Evolutionary conservation across 2,888 invertebrate species (phyloP).

Genomic region (Stomorhina lunata): DNA sequence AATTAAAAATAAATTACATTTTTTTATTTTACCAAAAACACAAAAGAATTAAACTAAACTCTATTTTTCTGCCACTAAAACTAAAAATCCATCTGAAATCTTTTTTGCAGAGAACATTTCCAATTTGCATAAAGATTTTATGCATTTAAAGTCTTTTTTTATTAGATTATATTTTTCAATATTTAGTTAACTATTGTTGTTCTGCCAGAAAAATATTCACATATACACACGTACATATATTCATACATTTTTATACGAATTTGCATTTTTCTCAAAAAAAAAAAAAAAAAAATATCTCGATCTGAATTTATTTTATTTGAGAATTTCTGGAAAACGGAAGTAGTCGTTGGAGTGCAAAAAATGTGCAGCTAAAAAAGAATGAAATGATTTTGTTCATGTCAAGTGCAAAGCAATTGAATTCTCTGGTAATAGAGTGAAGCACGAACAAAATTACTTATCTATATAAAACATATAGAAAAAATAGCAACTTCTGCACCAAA

Average conservation of each 20-base stretch:
- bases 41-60: not conserved
- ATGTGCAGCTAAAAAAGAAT: not conserved
- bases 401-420: constrained; percentile 11
- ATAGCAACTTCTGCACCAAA: not conserved
- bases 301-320: constrained; percentile 2
- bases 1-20: not conserved
- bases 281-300: not conserved
- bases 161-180: not conserved
- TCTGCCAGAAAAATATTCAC: not conserved
- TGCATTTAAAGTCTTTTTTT: constrained; percentile 16
- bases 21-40: not conserved
- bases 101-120: constrained; percentile 1
- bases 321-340: constrained; percentile 6
- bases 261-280: not conserved
- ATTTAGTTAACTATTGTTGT: not conserved
- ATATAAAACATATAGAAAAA: not conserved
- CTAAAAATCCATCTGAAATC: constrained; percentile 6
- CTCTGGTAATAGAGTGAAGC: not conserved
- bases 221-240: not conserved
- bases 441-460: not conserved
- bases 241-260: not conserved
- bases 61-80: too few relatives aligned
- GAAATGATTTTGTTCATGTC: not conserved
- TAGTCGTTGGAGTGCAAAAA: not conserved
- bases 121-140: constrained; percentile 19